Evolutionary conservation across 2,797 vertebrate genomes (phyloP), one percentile per base, ranked within the genome.

Genomic region (Catostomus latipinnis): DNA sequence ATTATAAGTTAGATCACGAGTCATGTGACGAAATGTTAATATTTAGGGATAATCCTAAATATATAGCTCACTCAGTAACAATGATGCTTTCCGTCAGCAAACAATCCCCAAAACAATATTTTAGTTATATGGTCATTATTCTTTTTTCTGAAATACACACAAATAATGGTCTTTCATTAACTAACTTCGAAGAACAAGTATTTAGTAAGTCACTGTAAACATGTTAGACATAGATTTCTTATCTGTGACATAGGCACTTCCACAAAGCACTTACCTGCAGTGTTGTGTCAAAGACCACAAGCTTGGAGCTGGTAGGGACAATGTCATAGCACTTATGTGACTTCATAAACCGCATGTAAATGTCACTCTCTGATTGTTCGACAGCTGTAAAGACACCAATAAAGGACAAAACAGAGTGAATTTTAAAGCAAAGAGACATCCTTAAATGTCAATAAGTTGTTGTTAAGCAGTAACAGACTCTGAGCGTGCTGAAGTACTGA

Each of bases 271-370:
- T 95, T 86, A 96, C 96, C 90, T 96, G 96, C 85, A 96, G 91
- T 0, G 94, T 96, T 78, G 96, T 98, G 88, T 98, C 97, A 67
- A 98, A 98, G 90, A 98, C 97, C 82, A 98, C 97, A 73, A 98
- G 95, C 88, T 98, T 98, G 81, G 97, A 98, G 89, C 96, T 98
- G 79, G 96, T 98, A 0, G 97, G 97, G 85, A 98, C 94, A 88
- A 98, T 97, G 94, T 98, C 97, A 0, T 98, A 98, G 90, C 97
- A 98, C 92, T 96, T 98, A 92, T 98, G 97, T 82, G 96, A 96
- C 93, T 93, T 97, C 97, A 98, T 98, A 93, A 98, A 98, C 82
- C 96, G 93, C 94, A 95, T 96, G 92, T 98, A 98, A 92, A 98
- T 96, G 81, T 98, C 96, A 77, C 96, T 94, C 90, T 98, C 97